Evolutionary conservation across 2,113 vertebrate species (phyloP), one percentile per base, ranked within the genome.

Genomic region (Eptesicus fuscus): DNA sequence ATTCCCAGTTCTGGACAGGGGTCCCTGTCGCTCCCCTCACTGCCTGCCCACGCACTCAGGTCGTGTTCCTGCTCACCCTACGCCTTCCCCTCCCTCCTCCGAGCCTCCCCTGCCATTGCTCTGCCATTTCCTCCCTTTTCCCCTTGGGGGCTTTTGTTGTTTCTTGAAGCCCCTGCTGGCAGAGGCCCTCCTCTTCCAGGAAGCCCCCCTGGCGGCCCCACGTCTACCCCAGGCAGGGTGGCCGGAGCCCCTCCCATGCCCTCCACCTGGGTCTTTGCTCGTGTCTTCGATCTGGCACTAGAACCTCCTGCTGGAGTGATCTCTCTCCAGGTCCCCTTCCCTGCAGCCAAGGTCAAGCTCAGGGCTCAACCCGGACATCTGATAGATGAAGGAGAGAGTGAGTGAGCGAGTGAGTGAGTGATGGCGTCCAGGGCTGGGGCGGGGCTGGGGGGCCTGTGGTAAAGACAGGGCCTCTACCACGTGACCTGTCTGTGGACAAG

Each of bases 1-100:
- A 6, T 2, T 18, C 47, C 10, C 25, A n/a, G 71, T 25, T 37
- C 63, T 28, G 3, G 35, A 13, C 32, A 16, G 2, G 1, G 73
- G 56, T 32, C 18, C 28, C 14, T 7, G 22, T 7, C 13, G 0
- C 0, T 4, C 23, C 14, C 23, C 49, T n/a, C 40, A 2, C 53
- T 12, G 44, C 70, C 51, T 1, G 2, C 25, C 32, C 23, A 0
- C 9, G 8, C 32, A 3, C 4, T 0, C 63, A 14, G 40, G 14
- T 67, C 70, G 4, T 2, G 3, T 5, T 11, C 42, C 76, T 5
- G 7, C 30, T 11, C 5, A 0, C 49, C 11, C 18, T 6, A 16
- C 0, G 3, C 35, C 11, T 17, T 32, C 1, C 65, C 14, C 42
- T 51, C 7, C 40, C 30, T 49, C 7, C 47, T 20, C 76, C 16